Base-by-base conservation (phyloP, 2,888 invertebrate genomes). In the Busseola fusca region DNA sequence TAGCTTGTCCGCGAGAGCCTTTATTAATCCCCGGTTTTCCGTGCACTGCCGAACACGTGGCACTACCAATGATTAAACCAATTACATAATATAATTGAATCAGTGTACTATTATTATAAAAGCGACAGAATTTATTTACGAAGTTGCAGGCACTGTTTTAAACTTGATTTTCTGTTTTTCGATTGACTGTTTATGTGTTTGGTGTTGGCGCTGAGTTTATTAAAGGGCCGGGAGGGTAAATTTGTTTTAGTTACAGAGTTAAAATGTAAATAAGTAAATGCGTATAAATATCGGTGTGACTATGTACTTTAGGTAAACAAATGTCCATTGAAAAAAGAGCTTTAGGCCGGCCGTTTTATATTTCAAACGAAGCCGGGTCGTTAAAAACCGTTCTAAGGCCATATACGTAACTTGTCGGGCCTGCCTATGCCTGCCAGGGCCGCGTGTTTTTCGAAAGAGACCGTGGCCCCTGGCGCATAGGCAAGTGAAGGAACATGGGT, bases 11-110 rank as follows among this genome's bases (percentile, higher is more conserved):
- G 5, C 5, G 3, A 1, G 4, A 3, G 14, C 21, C 14, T 27
- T 62, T 52, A 52, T 34, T 12, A n/a, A 30, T n/a, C 52, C 34
- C 60, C 60, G 52, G 64, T 64, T 74, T 69, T 70, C 69, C 69
- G 60, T 58, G 62, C 72, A 69, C 72, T 65, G 34, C n/a, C 64
- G 63, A 78, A 78, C 78, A 78, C 73, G 76, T 60, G 66, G 50
- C 65, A 64, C 68, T 74, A 52, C 66, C 74, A 34, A 52, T 69
- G 72, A 82, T 78, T 76, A 81, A 87, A 81, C 75, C 84, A 82
- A 85, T 87, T 84, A n/a, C n/a, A n/a, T n/a, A 82, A 65, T 62
- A 73, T 84, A 83, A 86, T 86, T 84, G 74, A 80, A 84, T 82
- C 80, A 78, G 60, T 34, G 76, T 79, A n/a, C 63, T 63, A 65